Base-by-base conservation (phyloP, 1,140 invertebrate genomes). In the Alviniconcha marisindica region DNA sequence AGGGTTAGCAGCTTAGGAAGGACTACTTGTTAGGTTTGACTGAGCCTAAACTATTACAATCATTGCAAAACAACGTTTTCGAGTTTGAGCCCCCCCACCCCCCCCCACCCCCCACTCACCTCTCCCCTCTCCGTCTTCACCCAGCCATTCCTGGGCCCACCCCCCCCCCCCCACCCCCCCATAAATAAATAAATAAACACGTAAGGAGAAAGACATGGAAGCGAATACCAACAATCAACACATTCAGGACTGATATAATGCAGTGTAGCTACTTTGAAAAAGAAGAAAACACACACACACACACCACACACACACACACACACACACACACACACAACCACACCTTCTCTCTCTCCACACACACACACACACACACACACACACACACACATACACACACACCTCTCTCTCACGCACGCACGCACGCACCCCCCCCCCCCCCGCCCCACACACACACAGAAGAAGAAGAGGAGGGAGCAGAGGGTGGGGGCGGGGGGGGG, bases 281-380 rank as follows among this genome's bases (percentile, higher is more conserved):
- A 12, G 21, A 7, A 21, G 10, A 21, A 7, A 51, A 33, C 31
- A 33, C 31, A 33, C 73, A 42, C 73, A 51, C 44, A 44, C 73
- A 76, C 73, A 44, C 73, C 10, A 76, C 73, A 44, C 40, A 76
- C 40, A 60, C 54, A 54, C 54, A 36, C 48, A 80, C 56, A 80
- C 51, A 80, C 48, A 60, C 44, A 80, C 71, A 74, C 38, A 74
- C 71, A n/a, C 71, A 38, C n/a, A n/a, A n/a, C n/a, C n/a, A n/a
- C n/a, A n/a, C n/a, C n/a, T n/a, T n/a, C n/a, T n/a, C n/a, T n/a
- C n/a, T n/a, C n/a, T n/a, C n/a, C n/a, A n/a, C 71, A n/a, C 31
- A 38, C 71, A 40, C 71, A 74, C 71, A 74, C 71, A 38, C 71
- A 42, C 38, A 36, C 71, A 74, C 31, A 18, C 28, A 33, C 71